Evolutionary conservation across 2,797 vertebrate species (phyloP).

Genomic region (Amblyopsis hoosieri): DNA sequence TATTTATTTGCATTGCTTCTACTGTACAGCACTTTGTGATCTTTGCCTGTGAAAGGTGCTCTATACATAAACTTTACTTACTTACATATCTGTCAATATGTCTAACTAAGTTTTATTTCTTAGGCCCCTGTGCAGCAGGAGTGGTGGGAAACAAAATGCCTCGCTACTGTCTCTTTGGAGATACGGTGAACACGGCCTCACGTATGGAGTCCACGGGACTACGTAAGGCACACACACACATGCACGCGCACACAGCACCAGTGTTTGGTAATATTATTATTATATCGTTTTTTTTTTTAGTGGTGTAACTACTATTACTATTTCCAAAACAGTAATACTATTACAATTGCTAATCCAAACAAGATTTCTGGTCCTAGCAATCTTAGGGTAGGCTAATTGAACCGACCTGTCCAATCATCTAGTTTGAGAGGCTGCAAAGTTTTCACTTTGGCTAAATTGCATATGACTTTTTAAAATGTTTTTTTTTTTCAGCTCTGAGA

Average conservation of each 20-base stretch:
- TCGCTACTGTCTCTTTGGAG: slow-evolving; percentile 94
- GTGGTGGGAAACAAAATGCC: slow-evolving; percentile 98
- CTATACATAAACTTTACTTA: not conserved
- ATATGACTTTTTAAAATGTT: not conserved
- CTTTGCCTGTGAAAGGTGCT: too few species aligned
- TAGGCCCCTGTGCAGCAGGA: slow-evolving; percentile 93
- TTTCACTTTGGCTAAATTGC: not conserved
- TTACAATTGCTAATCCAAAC: not conserved
- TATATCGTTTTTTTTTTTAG: too few species aligned
- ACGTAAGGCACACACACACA: slow-evolving; percentile 79
- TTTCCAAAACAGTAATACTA: too few species aligned
- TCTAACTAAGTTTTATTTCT: slow-evolving; percentile 10
- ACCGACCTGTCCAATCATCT: too few species aligned
- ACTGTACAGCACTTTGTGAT: too few species aligned
- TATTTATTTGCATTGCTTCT: too few species aligned
- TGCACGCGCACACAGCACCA: slow-evolving; percentile 7
- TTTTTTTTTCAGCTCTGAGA: slow-evolving; percentile 82
- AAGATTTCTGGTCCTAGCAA: too few species aligned
- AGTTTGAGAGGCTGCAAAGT: too few species aligned
- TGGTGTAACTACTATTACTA: too few species aligned
- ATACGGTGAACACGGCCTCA: slow-evolving; percentile 94
- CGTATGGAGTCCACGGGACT: slow-evolving; percentile 96
- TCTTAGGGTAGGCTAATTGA: too few species aligned
- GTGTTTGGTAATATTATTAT: too few species aligned
- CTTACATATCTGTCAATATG: not conserved